phyloP scores from a whole-genome alignment of 1,140 invertebrate genomes.

The Akabosia matsudoensis region DNA sequence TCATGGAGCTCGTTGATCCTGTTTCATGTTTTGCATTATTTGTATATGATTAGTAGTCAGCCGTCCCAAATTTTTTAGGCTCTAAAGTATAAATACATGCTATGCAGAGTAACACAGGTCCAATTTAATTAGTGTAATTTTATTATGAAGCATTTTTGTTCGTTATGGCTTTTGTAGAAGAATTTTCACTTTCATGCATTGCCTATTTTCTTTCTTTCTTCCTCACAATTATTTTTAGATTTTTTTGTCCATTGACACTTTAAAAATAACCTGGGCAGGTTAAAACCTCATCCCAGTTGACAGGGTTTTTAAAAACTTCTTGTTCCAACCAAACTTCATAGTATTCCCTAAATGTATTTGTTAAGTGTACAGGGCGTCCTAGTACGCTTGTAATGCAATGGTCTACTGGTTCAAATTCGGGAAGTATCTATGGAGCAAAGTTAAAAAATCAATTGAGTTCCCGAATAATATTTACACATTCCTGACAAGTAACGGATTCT shows the following conservation, averaged over 20 bases:
- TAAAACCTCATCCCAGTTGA: slow-evolving; percentile 45
- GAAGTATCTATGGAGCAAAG: slow-evolving; percentile 48
- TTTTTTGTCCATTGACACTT: background rate
- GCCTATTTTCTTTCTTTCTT: too few species aligned
- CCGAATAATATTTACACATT: background rate
- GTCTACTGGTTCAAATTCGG: slow-evolving; percentile 81
- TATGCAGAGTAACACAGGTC: background rate
- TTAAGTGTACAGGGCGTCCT: slow-evolving; percentile 72
- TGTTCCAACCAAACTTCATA: slow-evolving; percentile 95
- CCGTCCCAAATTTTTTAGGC: too few species aligned
- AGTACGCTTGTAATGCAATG: slow-evolving; percentile 79
- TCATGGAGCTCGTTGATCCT: too few species aligned
- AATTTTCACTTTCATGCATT: too few species aligned
- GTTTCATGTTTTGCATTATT: too few species aligned
- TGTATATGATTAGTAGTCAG: too few species aligned
- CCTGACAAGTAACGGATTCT: background rate
- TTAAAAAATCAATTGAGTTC: slow-evolving; percentile 9
- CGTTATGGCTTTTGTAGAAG: background rate
- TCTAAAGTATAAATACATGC: too few species aligned
- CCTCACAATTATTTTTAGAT: background rate
- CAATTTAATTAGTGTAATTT: too few species aligned
- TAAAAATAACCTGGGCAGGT: slow-evolving; percentile 12
- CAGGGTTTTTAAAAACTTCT: slow-evolving; percentile 80
- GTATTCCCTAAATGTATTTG: slow-evolving; percentile 92
- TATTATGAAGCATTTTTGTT: background rate